Base-by-base conservation (phyloP, 2,797 vertebrate species). In the Parauchenoglanis punctatus region DNA sequence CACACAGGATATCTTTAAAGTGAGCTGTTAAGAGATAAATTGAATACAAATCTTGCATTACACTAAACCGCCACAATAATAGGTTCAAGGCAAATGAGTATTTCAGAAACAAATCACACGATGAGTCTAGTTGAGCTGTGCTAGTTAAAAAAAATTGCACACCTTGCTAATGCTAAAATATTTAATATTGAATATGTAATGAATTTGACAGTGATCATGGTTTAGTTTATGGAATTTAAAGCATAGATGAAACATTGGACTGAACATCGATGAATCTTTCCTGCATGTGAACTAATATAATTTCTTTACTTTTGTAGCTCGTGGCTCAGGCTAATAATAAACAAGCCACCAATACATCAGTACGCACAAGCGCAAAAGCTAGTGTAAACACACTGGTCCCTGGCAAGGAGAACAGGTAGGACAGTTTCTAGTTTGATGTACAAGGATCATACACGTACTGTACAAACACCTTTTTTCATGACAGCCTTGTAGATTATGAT, bases 1-100 rank as follows among this genome's bases (percentile, higher is more conserved):
- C 0, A 96, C 96, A 15, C 95, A 95, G 88, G 95, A 96, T 89
- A 95, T 96, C 89, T 94, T 93, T 90, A 96, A 96, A 91, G 96
- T 96, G 85, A 86, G 93, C 88, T 56, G 18, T 46, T 59, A 58
- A 44, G 23, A 20, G 20, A 18, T n/a, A 35, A 78, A 15, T 40
- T 12, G 52, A 56, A 17, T 80, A 20, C 1, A 10, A 25, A 82
- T 49, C 7, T 49, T 49, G 8, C 3, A 81, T 61, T 15, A 61
- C 11, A 13, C 20, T 25, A 13, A 17, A 63, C 3, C 18, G 7
- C 3, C 18, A 65, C 15, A 67, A 31, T 31, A 52, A 20, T 52
- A 13, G n/a, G 3, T 31, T 67, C 10, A 23, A 17, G 23, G 20
- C 28, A 44, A 59, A 40, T 3, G 10, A 15, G 17, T 31, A 4